Conservation (phyloP, 2,797 vertebrate species). For the Melopsittacus undulatus region DNA sequence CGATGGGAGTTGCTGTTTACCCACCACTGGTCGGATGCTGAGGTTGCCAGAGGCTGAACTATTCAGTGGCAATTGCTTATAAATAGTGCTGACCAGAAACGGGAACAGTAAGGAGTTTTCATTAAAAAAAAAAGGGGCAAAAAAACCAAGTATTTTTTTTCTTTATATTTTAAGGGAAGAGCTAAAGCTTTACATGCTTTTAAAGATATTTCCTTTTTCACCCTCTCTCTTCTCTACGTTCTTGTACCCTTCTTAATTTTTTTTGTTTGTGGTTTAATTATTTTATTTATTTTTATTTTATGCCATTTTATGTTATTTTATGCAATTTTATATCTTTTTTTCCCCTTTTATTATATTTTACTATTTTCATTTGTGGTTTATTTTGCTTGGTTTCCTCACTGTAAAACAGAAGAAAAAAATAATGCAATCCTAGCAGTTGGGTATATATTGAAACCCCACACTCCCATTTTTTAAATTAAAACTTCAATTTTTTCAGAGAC, state of each 20-base stretch:
- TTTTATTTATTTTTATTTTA: neutral
- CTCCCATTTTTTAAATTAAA: neutral
- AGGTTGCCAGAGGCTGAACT: slow-evolving; percentile 36
- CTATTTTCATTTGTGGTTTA: neutral
- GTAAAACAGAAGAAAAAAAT: neutral
- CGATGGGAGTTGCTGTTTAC: slow-evolving; percentile 32
- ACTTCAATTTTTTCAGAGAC: rapidly evolving
- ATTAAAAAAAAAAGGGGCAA: neutral
- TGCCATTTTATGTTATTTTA: neutral
- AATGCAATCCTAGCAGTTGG: neutral
- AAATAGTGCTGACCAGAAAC: slow-evolving; percentile 57
- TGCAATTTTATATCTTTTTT: too few species aligned
- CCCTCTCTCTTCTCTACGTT: neutral
- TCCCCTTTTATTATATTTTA: neutral
- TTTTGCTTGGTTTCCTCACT: neutral
- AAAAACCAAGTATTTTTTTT: neutral
- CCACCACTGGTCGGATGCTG: neutral
- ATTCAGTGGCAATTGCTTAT: slow-evolving; percentile 1
- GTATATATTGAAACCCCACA: neutral
- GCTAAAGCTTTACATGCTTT: neutral
- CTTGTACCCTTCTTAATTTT: neutral
- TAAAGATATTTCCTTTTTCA: neutral
- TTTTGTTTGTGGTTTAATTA: rapidly evolving
- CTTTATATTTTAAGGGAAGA: neutral
- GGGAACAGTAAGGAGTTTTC: slow-evolving; percentile 37